These are phyloP conservation scores for Eristalis arbustorum DNA, from an alignment of 2,888 invertebrate species.

Conservation along the genomic window DNA sequence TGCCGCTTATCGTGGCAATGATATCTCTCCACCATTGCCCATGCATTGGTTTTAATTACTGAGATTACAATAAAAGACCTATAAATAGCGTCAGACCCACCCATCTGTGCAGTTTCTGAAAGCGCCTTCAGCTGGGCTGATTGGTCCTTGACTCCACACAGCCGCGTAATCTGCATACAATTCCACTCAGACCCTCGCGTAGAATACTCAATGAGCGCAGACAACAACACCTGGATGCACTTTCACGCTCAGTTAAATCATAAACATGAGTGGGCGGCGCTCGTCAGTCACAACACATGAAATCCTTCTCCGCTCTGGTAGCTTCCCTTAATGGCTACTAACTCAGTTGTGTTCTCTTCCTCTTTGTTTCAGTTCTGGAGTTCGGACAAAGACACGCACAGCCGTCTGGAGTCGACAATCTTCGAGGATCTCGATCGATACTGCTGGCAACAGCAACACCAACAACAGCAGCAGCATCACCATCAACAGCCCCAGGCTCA, in stretches of 20 bases:
- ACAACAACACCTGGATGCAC: slow-evolving; percentile 33
- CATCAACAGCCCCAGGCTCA: slow-evolving; percentile 78
- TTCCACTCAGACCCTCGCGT: neutral
- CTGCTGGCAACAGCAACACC: slow-evolving; percentile 87
- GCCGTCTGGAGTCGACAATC: slow-evolving; percentile 87
- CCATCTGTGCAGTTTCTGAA: neutral
- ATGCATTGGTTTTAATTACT: neutral
- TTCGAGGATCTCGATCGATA: slow-evolving; percentile 92
- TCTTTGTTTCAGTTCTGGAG: slow-evolving; percentile 78
- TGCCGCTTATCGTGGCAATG: neutral
- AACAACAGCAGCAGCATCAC: slow-evolving; percentile 78
- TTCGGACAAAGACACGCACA: slow-evolving; percentile 83
- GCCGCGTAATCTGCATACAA: slow-evolving; percentile 13
- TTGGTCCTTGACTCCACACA: slow-evolving; percentile 7
- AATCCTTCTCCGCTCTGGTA: slow-evolving; percentile 15
- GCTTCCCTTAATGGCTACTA: slow-evolving; percentile 1
- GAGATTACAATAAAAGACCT: neutral
- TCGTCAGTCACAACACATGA: neutral
- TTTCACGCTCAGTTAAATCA: slow-evolving; percentile 42
- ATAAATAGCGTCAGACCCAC: neutral
- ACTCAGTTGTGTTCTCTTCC: slow-evolving; percentile 1
- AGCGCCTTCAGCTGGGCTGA: neutral
- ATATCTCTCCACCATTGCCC: neutral
- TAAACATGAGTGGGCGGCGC: neutral
- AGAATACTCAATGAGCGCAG: slow-evolving; percentile 16